Conservation (phyloP, 2,888 invertebrate genomes). For the Lingula anatina region DNA sequence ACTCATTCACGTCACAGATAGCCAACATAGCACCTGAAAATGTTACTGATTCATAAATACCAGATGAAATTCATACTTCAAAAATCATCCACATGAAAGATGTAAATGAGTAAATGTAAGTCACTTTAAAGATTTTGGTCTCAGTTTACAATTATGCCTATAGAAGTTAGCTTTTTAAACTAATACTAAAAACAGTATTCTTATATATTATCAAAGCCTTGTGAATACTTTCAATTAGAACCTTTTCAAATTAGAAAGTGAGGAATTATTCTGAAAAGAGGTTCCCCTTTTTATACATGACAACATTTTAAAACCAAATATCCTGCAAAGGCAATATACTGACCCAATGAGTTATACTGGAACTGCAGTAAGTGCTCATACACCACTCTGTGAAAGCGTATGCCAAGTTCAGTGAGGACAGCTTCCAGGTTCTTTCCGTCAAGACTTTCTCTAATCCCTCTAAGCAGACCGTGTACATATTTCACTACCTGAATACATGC, state of each 20-base stretch:
- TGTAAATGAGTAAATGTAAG: background rate
- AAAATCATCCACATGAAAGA: background rate
- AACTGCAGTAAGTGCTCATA: constrained; percentile 92
- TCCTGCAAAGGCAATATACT: too few species aligned
- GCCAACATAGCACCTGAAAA: constrained; percentile 86
- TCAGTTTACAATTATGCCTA: too few species aligned
- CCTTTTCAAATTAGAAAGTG: too few species aligned
- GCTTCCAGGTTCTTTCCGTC: constrained; percentile 90
- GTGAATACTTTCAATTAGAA: too few species aligned
- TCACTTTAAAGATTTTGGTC: too few species aligned
- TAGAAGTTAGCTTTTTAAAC: too few species aligned
- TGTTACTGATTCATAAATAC: too few species aligned
- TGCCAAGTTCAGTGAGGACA: constrained; percentile 82
- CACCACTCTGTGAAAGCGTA: constrained; percentile 86
- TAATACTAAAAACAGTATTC: too few species aligned
- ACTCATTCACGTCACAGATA: constrained; percentile 97
- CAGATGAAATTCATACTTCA: background rate
- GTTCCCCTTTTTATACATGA: too few species aligned
- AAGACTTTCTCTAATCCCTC: constrained; percentile 72
- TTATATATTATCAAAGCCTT: too few species aligned
- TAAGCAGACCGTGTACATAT: constrained; percentile 59
- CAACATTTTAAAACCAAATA: too few species aligned
- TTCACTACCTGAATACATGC: constrained; percentile 43
- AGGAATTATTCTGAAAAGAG: too few species aligned
- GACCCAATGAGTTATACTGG: constrained; percentile 89